phyloP scores from a whole-genome alignment of 2,888 invertebrate species.

The Rutpela maculata region DNA sequence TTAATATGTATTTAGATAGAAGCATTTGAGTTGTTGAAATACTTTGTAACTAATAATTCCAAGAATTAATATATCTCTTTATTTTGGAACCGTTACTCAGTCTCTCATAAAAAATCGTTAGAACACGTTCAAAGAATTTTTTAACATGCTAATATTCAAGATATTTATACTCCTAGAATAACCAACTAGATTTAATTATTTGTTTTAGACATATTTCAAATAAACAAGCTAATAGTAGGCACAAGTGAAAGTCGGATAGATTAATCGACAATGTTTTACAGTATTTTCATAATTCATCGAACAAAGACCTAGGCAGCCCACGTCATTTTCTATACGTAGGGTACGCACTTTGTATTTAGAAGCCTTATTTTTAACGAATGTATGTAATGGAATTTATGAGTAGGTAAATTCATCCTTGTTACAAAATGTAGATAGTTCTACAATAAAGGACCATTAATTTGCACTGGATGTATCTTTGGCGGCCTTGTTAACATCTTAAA shows the following conservation, averaged over 20 bases:
- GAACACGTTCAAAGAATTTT: background rate
- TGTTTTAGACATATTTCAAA: background rate
- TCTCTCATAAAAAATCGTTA: background rate
- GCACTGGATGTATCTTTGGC: no score
- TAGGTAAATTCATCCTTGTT: no score
- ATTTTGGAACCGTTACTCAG: background rate
- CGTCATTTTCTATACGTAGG: no score
- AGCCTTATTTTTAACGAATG: no score
- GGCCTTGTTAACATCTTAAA: no score
- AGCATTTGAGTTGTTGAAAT: background rate
- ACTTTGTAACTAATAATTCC: slow-evolving; percentile 7
- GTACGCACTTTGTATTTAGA: no score
- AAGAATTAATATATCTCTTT: background rate
- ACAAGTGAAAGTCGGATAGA: background rate
- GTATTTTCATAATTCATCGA: background rate
- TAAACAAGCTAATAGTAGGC: background rate
- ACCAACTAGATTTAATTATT: background rate
- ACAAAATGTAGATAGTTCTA: no score
- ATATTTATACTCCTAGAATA: background rate
- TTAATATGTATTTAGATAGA: background rate
- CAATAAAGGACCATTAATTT: no score
- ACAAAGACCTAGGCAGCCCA: no score
- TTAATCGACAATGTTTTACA: background rate
- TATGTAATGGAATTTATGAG: no score
- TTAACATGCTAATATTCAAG: background rate